phyloP scores from a whole-genome alignment of 2,797 vertebrate genomes.

The Coregonus suidteri region DNA sequence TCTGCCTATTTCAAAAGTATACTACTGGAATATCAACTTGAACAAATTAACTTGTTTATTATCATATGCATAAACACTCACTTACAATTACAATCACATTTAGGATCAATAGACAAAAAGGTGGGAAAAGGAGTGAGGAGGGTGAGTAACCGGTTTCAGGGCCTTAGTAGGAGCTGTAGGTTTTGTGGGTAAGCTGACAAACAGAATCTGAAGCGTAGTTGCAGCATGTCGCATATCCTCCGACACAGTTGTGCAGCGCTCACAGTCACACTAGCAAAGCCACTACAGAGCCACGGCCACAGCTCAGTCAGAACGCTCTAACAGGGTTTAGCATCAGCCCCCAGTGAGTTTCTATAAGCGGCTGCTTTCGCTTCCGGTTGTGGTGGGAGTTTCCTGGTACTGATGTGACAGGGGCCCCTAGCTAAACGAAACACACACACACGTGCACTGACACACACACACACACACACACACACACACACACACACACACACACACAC shows the following conservation, averaged over 20 bases:
- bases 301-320: slow-evolving; percentile 30
- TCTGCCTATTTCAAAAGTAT: neutral
- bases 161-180: neutral
- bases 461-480: too few relatives aligned
- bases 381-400: slow-evolving; percentile 73
- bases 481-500: slow-evolving; percentile 15
- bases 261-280: slow-evolving; percentile 25
- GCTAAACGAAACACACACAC: slow-evolving; percentile 9
- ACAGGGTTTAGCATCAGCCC: slow-evolving; percentile 35
- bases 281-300: slow-evolving; percentile 4
- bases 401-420: slow-evolving; percentile 48
- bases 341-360: slow-evolving; percentile 56
- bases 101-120: neutral
- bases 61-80: neutral
- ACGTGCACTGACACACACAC: slow-evolving; percentile 15
- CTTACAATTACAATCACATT: neutral
- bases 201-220: slow-evolving; percentile 15
- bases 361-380: slow-evolving; percentile 74
- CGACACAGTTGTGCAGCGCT: slow-evolving; percentile 12
- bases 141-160: slow-evolving; percentile 1
- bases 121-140: slow-evolving; percentile 6
- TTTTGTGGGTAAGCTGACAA: slow-evolving; percentile 18
- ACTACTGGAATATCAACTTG: neutral
- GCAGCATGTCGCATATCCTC: slow-evolving; percentile 20
- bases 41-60: neutral